phyloP scores from a whole-genome alignment of 2,797 vertebrate genomes.

The Artibeus lituratus region DNA sequence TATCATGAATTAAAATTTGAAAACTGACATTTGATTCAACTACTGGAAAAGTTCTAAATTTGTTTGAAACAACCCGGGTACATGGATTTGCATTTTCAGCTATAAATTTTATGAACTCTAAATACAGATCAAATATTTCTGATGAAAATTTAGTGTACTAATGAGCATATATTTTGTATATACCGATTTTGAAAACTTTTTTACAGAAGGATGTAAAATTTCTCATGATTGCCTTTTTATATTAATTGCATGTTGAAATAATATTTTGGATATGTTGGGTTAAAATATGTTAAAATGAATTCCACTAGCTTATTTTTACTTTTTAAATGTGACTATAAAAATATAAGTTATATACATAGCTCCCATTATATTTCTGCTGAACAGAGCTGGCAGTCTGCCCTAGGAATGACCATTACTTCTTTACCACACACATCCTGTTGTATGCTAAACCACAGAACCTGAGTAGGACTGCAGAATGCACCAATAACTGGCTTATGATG shows the following conservation, averaged over 20 bases:
- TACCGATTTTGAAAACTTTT: neutral
- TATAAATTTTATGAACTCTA: slow-evolving; percentile 11
- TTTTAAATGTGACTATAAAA: neutral
- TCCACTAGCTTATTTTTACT: neutral
- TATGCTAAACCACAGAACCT: neutral
- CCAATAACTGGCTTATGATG: neutral
- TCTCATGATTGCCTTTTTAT: slow-evolving; percentile 32
- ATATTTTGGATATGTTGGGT: neutral
- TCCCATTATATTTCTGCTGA: neutral
- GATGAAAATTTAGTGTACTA: slow-evolving; percentile 23
- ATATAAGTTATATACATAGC: neutral
- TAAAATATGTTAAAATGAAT: slow-evolving; percentile 31
- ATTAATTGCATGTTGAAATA: neutral
- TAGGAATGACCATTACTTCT: neutral
- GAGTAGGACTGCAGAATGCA: neutral
- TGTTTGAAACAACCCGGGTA: neutral
- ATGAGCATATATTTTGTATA: neutral
- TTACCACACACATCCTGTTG: neutral
- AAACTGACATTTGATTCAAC: neutral
- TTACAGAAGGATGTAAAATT: neutral
- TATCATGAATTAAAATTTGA: slow-evolving; percentile 12
- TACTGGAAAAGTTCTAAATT: neutral
- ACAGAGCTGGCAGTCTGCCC: neutral
- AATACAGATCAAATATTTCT: neutral
- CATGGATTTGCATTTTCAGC: neutral